A percentile compares a stretch with the other conserved stretches of the same genome.
phyloP scores from a whole-genome alignment of 2,888 invertebrate species.

The Cyaniris semiargus region DNA sequence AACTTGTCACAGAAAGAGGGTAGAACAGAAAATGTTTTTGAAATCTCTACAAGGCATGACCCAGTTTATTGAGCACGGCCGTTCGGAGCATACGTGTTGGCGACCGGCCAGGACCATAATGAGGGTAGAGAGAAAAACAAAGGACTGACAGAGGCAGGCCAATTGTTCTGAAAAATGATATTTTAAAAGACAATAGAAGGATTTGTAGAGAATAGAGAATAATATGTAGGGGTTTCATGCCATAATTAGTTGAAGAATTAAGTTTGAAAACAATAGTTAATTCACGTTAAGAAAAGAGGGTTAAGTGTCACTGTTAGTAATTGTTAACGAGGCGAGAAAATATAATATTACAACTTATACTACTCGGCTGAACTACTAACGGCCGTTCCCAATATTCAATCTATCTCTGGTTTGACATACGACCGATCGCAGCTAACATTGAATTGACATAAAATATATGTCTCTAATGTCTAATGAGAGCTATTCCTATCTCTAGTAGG shows the following conservation, averaged over 20 bases:
- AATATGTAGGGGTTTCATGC: neutral
- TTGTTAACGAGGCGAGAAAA: neutral
- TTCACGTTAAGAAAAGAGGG: neutral
- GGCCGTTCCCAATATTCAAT: too few relatives aligned
- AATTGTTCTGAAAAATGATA: neutral
- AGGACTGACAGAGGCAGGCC: neutral
- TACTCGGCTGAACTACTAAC: too few relatives aligned
- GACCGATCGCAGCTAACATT: too few relatives aligned
- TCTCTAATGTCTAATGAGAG: too few relatives aligned
- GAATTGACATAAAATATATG: too few relatives aligned
- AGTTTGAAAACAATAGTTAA: neutral
- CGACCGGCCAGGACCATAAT: conserved; percentile 2
- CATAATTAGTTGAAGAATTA: neutral
- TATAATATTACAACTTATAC: neutral
- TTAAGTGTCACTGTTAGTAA: neutral
- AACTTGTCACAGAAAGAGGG: neutral
- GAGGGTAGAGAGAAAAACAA: conserved; percentile 1
- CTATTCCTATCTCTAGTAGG: too few relatives aligned
- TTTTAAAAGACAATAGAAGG: neutral
- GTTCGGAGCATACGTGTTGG: conserved; percentile 6
- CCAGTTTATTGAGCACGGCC: neutral
- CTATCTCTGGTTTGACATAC: too few relatives aligned
- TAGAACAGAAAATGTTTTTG: neutral
- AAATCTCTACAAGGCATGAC: neutral
- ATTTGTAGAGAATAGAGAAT: neutral